Evolutionary conservation across 1,140 invertebrate species (phyloP), one percentile per base, ranked within the genome.

Genomic region (Papilio aristodemus): DNA sequence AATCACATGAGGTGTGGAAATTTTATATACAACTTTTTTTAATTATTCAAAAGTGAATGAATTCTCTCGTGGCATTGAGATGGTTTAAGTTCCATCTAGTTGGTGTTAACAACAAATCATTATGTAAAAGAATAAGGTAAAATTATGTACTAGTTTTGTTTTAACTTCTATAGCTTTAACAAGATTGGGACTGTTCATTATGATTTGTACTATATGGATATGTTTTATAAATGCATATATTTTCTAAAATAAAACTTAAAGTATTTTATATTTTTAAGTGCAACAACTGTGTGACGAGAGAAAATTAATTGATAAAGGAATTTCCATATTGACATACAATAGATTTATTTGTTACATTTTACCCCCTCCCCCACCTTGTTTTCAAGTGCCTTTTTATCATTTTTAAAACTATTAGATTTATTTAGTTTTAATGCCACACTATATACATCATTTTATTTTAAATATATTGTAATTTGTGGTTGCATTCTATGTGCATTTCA

Each of bases 11-110:
- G 79, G 80, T 85, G 84, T 85, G 84, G 81, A 88, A 78, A 81
- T 91, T 91, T 88, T 91, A 77, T 91, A 91, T 86, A 89, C 80
- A 85, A 54, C 46, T 54, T 86, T 91, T 87, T 87, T 87, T 88
- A 86, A 77, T 79, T 76, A 80, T 70, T 71, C 74, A 83, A 84
- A 83, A 83, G 77, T 77, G 74, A 74, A 78, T 76, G 77, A 77
- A 76, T 90, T 90, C 86, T 90, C 85, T 89, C 87, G 84, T 87
- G 85, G 81, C 85, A 88, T 88, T 85, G 75, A 72, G 80, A 80
- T 81, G 63, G 57, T 69, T 74, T 71, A 67, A 68, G 69, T 67
- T 78, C 66, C 71, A 72, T 72, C 62, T 70, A 67, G 70, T 37
- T 68, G n/a, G 50, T 69, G 57, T 66, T 27, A 46, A 46, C n/a